phyloP scores from a whole-genome alignment of 1,140 invertebrate genomes.

The Cotesia vestalis region DNA sequence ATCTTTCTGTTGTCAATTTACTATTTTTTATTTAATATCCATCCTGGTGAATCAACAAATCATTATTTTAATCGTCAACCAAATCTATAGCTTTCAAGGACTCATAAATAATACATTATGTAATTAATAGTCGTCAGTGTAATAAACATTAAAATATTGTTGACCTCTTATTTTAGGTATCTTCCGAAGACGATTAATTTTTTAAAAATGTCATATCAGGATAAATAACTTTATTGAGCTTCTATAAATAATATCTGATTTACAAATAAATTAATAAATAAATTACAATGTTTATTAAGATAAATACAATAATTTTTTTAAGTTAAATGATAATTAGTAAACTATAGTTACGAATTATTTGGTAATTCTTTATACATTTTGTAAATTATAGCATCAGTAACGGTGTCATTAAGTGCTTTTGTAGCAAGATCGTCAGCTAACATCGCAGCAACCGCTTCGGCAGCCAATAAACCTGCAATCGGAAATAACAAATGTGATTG shows the following conservation, averaged over 20 bases:
- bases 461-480: constrained; percentile 59
- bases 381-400: constrained; percentile 57
- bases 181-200: background rate
- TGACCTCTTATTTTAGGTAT: too few relatives aligned
- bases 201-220: background rate
- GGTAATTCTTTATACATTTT: constrained; percentile 61
- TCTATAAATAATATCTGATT: background rate
- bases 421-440: constrained; percentile 60
- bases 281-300: background rate
- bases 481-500: constrained; percentile 37
- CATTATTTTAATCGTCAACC: too few relatives aligned
- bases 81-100: too few relatives aligned
- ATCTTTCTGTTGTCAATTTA: too few relatives aligned
- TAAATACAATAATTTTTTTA: background rate
- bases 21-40: too few relatives aligned
- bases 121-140: too few relatives aligned
- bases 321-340: background rate
- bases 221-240: constrained; percentile 1
- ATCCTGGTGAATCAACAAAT: too few relatives aligned
- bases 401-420: constrained; percentile 58
- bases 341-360: constrained; percentile 25
- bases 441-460: constrained; percentile 63
- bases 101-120: too few relatives aligned
- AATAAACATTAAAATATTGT: too few relatives aligned
- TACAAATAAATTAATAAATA: background rate